Evolutionary conservation across 2,888 invertebrate genomes (phyloP), one percentile per base, ranked within the genome.

Genomic region (Xanthostigma xanthostigma): DNA sequence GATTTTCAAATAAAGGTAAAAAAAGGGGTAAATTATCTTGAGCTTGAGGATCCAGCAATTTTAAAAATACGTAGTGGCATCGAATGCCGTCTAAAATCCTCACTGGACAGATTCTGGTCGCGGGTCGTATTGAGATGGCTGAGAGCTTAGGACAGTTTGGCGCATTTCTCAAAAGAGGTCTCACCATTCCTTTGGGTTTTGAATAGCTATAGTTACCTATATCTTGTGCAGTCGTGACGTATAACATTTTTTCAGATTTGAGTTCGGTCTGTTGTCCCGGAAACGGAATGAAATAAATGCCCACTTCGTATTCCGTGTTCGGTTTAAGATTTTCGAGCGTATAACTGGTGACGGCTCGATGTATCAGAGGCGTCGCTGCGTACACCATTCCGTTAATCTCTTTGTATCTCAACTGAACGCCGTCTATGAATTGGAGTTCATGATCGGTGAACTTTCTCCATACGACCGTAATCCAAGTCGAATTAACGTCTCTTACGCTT

Each of bases 401-500:
- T 58, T 87, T 86, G 64, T 85, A 92, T 56, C 89, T 78, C 55
- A 93, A 69, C 67, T 91, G 91, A 41, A 92, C 81, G 1, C 90
- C 92, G 60, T 93, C 92, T 49, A 92, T 86, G 58, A 84, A 86
- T 57, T 82, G 81, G 54, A 88, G 64, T 61, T 92, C 91, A 41
- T 83, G 79, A 50, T 85, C 84, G 1, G 77, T 75, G 58, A 92
- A 83, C 58, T 84, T 84, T 56, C 86, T 77, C 92, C 92, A 93
- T 44, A 74, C 78, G 2, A 92, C 72, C 46, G 79, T 81, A 1
- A 86, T 79, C 66, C 83, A 82, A 0, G 84, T 86, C 17, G 88
- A 78, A 58, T 89, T 89, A 0, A 83, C 79, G 52, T 86, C 83
- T 3, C 78, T 74, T 0, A 86, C 76, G 36, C 75, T 74, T 27